These are phyloP conservation scores for Hemibagrus guttatus DNA, from an alignment of 2,797 vertebrate genomes.

Conservation along the genomic window DNA sequence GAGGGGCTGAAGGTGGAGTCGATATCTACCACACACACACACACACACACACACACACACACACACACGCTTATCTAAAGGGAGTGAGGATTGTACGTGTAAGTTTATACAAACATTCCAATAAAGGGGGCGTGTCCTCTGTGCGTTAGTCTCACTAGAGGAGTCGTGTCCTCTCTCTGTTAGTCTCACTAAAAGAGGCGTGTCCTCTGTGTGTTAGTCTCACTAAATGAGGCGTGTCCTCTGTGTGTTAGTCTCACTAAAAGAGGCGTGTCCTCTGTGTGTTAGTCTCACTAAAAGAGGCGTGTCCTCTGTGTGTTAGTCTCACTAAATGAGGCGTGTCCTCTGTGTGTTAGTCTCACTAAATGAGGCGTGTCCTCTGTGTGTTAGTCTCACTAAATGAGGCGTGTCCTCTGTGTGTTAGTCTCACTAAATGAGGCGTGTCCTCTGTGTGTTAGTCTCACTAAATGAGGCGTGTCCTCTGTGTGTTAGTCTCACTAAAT, in stretches of 20 bases:
- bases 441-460: background rate
- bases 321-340: too few relatives aligned
- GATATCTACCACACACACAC: conserved; percentile 73
- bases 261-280: background rate
- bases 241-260: background rate
- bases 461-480: background rate
- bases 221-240: background rate
- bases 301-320: background rate
- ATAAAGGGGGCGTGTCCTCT: background rate
- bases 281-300: background rate
- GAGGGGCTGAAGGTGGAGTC: conserved; percentile 72
- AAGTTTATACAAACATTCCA: background rate
- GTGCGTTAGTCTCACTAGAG: background rate
- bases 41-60: background rate
- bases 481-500: background rate
- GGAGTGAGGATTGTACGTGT: background rate
- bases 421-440: background rate
- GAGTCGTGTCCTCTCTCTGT: background rate
- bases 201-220: background rate
- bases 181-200: background rate
- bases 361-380: background rate
- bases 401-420: too few relatives aligned
- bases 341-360: background rate
- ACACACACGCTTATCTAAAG: background rate
- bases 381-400: background rate